These are phyloP conservation scores for Pollicipes pollicipes DNA, from an alignment of 1,140 invertebrate genomes.

Conservation along the genomic window DNA sequence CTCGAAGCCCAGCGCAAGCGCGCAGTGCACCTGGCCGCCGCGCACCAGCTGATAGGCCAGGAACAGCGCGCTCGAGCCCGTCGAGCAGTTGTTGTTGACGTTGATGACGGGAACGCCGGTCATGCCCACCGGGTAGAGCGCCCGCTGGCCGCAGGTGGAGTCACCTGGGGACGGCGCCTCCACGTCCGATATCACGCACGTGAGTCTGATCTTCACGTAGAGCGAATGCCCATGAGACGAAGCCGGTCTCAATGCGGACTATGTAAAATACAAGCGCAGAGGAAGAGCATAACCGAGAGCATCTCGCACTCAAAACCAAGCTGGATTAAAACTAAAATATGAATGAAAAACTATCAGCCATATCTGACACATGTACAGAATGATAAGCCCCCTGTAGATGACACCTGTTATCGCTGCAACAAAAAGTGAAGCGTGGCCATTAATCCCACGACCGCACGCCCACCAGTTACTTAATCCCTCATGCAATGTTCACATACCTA, in stretches of 20 bases:
- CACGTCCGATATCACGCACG: too few relatives aligned
- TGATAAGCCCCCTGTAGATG: too few relatives aligned
- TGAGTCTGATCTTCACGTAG: too few relatives aligned
- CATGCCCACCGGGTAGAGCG: conserved; percentile 84
- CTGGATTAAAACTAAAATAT: too few relatives aligned
- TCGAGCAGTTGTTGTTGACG: conserved; percentile 97
- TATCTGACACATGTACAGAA: too few relatives aligned
- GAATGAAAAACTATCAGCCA: too few relatives aligned
- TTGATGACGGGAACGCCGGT: conserved; percentile 95
- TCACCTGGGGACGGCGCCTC: conserved; percentile 43
- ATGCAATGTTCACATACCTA: too few relatives aligned
- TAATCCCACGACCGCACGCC: too few relatives aligned
- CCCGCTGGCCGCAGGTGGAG: conserved; percentile 86
- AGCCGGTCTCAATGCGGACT: not conserved
- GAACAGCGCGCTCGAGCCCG: conserved; percentile 77
- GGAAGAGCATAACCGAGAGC: conserved; percentile 1
- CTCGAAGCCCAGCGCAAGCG: conserved; percentile 87
- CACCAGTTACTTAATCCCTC: too few relatives aligned
- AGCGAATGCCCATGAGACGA: too few relatives aligned
- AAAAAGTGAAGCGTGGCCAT: too few relatives aligned
- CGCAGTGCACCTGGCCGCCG: conserved; percentile 64
- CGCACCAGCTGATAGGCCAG: conserved; percentile 81
- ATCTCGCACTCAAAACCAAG: not conserved
- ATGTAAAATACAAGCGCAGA: not conserved
- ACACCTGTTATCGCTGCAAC: too few relatives aligned